A percentile compares a stretch with the other conserved stretches of the same genome.
Conservation (phyloP, 2,113 vertebrate species). For the Microtus montanus region DNA sequence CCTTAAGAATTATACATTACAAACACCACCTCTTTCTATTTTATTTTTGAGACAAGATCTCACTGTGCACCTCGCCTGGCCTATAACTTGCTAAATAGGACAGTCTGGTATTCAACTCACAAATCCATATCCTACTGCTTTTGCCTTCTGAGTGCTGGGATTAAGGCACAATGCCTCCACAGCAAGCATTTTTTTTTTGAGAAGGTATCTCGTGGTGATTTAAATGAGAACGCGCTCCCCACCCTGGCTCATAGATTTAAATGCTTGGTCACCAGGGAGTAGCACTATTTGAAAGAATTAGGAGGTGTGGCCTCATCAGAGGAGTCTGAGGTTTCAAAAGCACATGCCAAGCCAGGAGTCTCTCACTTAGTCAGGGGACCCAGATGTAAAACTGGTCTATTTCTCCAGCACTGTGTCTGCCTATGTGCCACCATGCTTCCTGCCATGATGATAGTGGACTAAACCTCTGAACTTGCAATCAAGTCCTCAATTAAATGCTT, state of each 20-base stretch:
- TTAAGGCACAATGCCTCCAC: background rate
- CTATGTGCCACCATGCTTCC: background rate
- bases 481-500: background rate
- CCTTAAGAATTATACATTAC: background rate
- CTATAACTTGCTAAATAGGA: background rate
- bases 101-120: background rate
- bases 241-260: background rate
- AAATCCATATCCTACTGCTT: background rate
- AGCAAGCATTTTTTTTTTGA: background rate
- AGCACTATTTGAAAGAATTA: background rate
- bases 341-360: background rate
- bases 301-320: background rate
- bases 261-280: background rate
- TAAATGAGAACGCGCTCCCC: background rate
- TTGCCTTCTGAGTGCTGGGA: background rate
- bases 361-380: background rate
- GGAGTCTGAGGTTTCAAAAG: too few relatives aligned
- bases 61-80: background rate
- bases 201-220: background rate
- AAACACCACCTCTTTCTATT: background rate
- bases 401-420: background rate
- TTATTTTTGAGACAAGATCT: background rate
- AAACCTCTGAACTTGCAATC: background rate
- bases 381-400: background rate
- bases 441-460: background rate